Base-by-base conservation (phyloP, 2,888 invertebrate genomes). In the Liodrosophila aerea region DNA sequence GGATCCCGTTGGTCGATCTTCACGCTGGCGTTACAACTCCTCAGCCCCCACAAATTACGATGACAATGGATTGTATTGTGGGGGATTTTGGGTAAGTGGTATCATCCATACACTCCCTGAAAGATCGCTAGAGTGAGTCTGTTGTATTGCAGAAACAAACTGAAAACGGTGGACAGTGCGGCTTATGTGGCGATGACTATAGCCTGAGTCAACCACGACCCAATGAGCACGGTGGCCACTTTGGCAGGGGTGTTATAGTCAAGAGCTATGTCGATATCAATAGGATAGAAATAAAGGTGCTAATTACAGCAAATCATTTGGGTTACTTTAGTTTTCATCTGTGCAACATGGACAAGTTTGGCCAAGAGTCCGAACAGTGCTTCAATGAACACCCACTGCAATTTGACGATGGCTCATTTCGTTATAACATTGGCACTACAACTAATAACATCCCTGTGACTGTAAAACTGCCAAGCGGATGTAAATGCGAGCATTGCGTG, bases 121-220 rank as follows among this genome's bases (percentile, higher is more conserved):
- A 0, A n/a, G n/a, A n/a, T n/a, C n/a, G n/a, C n/a, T n/a, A n/a
- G n/a, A n/a, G n/a, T n/a, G n/a, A n/a, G n/a, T n/a, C n/a, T n/a
- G n/a, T n/a, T n/a, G n/a, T n/a, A n/a, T n/a, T 40, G 12, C 40
- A 88, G 88, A 78, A 72, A 12, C 92, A 92, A 87, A 91, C 91
- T 86, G 29, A 73, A 2, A 61, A 74, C 15, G 82, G 75, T 1
- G 92, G 92, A 1, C 88, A 88, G 44, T 93, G 93, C 68, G 93
- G 93, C 0, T 67, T 90, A 0, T 93, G 92, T 65, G 93, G 93
- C 1, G 92, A 93, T 76, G 85, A 90, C 60, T 92, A 89, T 61
- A 81, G 87, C 1, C 16, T 85, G 1, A 47, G 86, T 0, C 85
- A 69, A 30, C 93, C 93, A 0, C 88, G 92, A 43, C 84, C 89